These are phyloP conservation scores for Alaudala cheleensis DNA, from an alignment of 2,113 vertebrate species.

Conservation along the genomic window DNA sequence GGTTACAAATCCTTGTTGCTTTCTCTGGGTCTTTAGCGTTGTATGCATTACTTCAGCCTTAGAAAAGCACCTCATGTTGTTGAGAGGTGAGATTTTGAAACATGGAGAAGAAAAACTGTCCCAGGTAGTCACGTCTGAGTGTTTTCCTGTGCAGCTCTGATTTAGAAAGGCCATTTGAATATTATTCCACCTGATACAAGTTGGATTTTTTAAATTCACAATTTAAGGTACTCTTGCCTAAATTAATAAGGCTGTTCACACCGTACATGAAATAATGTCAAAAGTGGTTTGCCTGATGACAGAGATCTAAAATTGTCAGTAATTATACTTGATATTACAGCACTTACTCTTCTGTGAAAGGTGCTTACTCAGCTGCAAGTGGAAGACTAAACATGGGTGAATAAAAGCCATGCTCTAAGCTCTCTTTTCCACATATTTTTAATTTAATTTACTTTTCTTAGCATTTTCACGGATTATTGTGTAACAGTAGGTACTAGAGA, in stretches of 20 bases:
- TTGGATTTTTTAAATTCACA: neutral
- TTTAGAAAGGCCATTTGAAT: neutral
- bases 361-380: neutral
- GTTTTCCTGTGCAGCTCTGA: neutral
- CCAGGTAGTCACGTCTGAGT: accelerated
- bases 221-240: neutral
- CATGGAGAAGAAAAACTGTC: accelerated
- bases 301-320: neutral
- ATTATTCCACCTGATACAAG: neutral
- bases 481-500: neutral
- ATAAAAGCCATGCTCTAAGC: neutral
- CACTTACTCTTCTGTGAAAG: neutral
- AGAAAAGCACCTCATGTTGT: neutral
- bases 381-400: neutral
- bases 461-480: neutral
- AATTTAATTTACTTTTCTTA: neutral
- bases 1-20: neutral
- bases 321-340: neutral
- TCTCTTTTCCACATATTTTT: neutral
- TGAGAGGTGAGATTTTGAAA: neutral
- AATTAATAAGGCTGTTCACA: neutral
- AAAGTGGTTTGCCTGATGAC: neutral
- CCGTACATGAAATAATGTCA: neutral
- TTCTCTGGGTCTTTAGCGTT: neutral
- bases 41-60: neutral